Evolutionary conservation across 1,140 invertebrate genomes (phyloP), one percentile per base, ranked within the genome.

Genomic region (Brachionus calyciflorus): DNA sequence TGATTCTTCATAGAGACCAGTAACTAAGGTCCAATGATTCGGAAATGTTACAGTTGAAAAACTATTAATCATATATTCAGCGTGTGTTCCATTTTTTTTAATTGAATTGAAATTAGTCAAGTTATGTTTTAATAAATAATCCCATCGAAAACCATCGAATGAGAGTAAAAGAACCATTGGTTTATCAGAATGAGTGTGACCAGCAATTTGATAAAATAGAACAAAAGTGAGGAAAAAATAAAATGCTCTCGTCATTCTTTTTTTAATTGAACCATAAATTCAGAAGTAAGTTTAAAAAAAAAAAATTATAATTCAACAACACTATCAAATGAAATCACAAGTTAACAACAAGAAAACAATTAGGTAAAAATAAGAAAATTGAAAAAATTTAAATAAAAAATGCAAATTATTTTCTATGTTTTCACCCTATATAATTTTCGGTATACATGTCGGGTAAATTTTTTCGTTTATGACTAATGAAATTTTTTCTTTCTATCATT

Each of bases 1-100:
- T 63, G 82, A 86, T 82, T 91, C 91, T 0, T 89, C 85, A 80
- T 89, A 91, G 19, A 91, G 80, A 6, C 91, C 91, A 24, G 91
- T 93, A 0, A 88, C 90, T 48, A 93, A 89, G 0, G 89, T 88
- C 80, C 90, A 90, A 84, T 92, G 91, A 84, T 92, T 92, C 1
- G 91, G 90, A 81, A 91, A 91, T 1, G 91, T 93, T 84, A 90
- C 90, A 1, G 91, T 91, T 0, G 89, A 85, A 83, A 91, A 92
- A 37, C 88, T 85, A 80, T 90, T 83, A 65, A 81, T 81, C n/a
- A 83, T 46, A 33, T 81, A 83, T 40, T 77, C 77, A 4, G 83
- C 82, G 63, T 77, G 78, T 19, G 80, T 82, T 10, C 84, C 83
- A 48, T 82, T 77, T 28, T 79, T 78, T 14, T 83, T 80, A 51